Base-by-base conservation (phyloP, 2,113 vertebrate genomes). In the Oreochromis tanganicae region DNA sequence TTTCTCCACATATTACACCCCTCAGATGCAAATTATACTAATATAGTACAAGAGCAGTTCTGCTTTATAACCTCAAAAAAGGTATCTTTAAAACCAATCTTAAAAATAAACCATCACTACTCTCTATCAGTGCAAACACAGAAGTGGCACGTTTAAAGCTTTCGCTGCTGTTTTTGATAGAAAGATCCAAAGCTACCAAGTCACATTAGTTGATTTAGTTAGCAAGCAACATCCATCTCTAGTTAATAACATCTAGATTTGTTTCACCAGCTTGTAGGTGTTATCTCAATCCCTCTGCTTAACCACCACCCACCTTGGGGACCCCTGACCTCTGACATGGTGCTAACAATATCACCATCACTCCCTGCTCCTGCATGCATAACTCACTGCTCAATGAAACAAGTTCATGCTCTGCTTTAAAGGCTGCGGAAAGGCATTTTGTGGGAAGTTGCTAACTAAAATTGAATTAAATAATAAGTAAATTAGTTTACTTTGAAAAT, bases 251-350 rank as follows among this genome's bases (percentile, higher is more conserved):
- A 7, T 87, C 54, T 56, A 79, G 32, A 55, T 90, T 79, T 82
- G 50, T 84, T 82, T 24, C 59, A 59, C 24, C 13, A 46, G 9
- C 81, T 86, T 81, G 36, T 52, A 7, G 16, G 36, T 85, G 84
- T 78, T 66, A 43, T 85, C 61, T 83, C 43, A 83, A 36, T 17
- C 52, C 46, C 79, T 59, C 71, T 43, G 29, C 13, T 32, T 55
- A 56, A 84, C 61, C 38, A 71, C 84, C 84, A 84, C 68, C 87
- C 87, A 87, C 73, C 73, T 81, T 13, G 50, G 73, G 38, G 80
- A 85, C 80, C 80, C n/a, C 61, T 41, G 83, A 89, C 88, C 86
- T 90, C 84, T 82, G 86, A 88, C 88, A 84, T 19, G 9, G 21
- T 32, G 32, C 32, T 55, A 54, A 82, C 79, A 55, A 63, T 38